phyloP scores from a whole-genome alignment of 2,113 vertebrate species.

The Chaenogobius annularis region DNA sequence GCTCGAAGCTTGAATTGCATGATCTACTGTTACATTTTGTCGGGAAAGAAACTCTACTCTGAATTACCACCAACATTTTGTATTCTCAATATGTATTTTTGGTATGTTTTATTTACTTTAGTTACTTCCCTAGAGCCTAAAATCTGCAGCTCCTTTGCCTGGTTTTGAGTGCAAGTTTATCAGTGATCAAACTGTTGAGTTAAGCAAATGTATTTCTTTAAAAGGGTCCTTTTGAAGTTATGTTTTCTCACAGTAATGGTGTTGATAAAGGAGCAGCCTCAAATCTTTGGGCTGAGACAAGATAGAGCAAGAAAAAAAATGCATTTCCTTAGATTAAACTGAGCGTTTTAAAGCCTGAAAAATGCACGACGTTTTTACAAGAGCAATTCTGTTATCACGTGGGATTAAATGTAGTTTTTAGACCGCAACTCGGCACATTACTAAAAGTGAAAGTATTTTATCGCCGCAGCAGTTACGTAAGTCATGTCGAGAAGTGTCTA shows the following conservation, averaged over 20 bases:
- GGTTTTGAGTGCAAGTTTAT: background rate
- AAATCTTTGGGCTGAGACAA: background rate
- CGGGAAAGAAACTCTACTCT: no score
- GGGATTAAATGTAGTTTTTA: slow-evolving; percentile 9
- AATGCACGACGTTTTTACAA: slow-evolving; percentile 5
- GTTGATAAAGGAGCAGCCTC: background rate
- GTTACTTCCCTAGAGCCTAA: background rate
- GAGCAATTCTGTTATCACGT: slow-evolving; percentile 8
- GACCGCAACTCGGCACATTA: background rate
- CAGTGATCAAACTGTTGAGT: background rate
- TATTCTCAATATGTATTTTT: no score
- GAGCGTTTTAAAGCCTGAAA: background rate
- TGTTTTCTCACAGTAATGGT: background rate
- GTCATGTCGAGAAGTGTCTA: slow-evolving; percentile 22
- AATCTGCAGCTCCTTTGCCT: background rate
- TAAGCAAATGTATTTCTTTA: background rate
- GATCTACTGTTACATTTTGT: no score
- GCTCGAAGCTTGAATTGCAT: no score
- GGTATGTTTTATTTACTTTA: no score
- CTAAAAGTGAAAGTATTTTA: slow-evolving; percentile 18
- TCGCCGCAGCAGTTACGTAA: slow-evolving; percentile 25
- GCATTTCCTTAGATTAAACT: background rate
- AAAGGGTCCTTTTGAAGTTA: background rate
- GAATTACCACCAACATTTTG: no score
- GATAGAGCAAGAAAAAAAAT: background rate